Conservation (phyloP, 1,140 invertebrate species). For the Psix sp. region DNA sequence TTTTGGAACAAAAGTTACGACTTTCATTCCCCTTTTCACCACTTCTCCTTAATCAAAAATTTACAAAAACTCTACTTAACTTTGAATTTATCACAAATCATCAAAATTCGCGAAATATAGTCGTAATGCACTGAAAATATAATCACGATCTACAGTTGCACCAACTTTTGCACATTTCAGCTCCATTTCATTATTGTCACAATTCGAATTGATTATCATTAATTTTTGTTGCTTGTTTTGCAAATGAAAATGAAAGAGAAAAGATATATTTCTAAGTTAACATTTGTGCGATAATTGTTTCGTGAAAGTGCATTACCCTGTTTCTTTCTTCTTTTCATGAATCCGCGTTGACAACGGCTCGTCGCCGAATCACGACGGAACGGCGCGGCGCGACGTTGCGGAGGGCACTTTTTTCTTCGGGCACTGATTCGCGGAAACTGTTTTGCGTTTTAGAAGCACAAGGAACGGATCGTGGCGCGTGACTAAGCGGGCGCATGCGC, state of each 20-base stretch:
- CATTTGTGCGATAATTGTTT: conserved; percentile 15
- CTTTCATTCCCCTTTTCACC: no score
- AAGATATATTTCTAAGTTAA: conserved; percentile 10
- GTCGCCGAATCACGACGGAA: conserved; percentile 39
- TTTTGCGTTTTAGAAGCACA: conserved; percentile 74
- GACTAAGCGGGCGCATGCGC: conserved; percentile 65
- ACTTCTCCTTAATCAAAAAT: no score
- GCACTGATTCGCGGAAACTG: conserved; percentile 74
- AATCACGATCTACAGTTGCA: no score
- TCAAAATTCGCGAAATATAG: no score
- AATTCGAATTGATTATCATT: no score
- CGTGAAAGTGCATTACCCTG: conserved; percentile 39
- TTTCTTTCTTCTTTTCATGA: conserved; percentile 55
- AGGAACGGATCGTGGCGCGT: conserved; percentile 60
- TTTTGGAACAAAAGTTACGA: no score
- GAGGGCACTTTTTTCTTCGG: conserved; percentile 67
- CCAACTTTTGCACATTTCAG: no score
- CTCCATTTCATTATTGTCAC: no score
- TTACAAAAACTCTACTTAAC: no score
- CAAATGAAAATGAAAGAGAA: conserved; percentile 7
- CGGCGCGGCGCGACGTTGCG: conserved; percentile 53
- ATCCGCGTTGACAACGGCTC: conserved; percentile 38
- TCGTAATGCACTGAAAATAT: no score
- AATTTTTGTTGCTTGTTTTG: conserved; percentile 3
- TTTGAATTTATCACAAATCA: no score